Evolutionary conservation across 2,888 invertebrate genomes (phyloP), one percentile per base, ranked within the genome.

Genomic region (Epinotia ramella): DNA sequence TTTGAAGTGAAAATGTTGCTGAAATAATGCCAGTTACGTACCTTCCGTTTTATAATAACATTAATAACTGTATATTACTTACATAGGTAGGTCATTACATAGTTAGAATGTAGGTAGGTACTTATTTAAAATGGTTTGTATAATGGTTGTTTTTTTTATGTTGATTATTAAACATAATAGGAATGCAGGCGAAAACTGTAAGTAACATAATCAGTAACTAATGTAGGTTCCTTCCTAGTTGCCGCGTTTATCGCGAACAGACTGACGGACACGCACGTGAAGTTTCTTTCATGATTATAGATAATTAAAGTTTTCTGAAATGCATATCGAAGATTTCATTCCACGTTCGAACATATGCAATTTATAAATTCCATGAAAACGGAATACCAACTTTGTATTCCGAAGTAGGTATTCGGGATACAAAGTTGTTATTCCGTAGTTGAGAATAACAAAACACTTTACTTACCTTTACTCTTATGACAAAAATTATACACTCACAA

Each of bases 1-100:
- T 24, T 11, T 24, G 44, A 59, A 59, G 59, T 69, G 69, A n/a
- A 40, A n/a, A 59, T 62, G 70, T 24, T 49, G 33, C 44, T 62
- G 46, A 49, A 46, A n/a, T 70, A 24, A 53, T 53, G 53, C 20
- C 53, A 9, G 49, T 49, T 68, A 40, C 12, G 11, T 56, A 24
- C 65, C 13, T 13, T 28, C 24, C 24, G 24, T 28, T 28, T 28
- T 28, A 28, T 28, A 28, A 28, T 28, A 28, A 28, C 4, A 20
- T 59, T 28, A 12, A 49, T 49, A 49, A 49, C 40, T 16, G 49
- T 16, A 49, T 49, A 13, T 3, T 3, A 53, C 49, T 3, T 49
- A 28, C 3, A 28, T 28, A 28, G 24, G 24, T 28, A n/a, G n/a
- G n/a, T n/a, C n/a, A n/a, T n/a, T n/a, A 28, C 24, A 2, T 2